Conservation (phyloP, 2,113 vertebrate species). For the Helogale parvula region DNA sequence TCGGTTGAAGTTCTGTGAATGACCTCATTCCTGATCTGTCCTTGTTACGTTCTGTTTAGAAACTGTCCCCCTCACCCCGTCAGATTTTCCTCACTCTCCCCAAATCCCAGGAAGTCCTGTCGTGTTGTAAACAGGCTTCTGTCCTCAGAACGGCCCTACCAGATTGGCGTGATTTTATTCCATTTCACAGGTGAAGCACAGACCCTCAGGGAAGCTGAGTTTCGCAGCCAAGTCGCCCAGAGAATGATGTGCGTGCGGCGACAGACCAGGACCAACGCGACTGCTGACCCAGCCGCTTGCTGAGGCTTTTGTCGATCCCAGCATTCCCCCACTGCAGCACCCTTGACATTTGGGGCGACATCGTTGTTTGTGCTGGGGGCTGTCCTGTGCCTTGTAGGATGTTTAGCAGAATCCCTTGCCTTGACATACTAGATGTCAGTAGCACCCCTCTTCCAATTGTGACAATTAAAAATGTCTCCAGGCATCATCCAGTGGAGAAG, state of each 20-base stretch:
- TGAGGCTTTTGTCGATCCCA: not conserved
- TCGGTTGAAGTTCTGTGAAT: not conserved
- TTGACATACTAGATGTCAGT: not conserved
- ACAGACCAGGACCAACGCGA: not conserved
- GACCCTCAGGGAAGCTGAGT: not conserved
- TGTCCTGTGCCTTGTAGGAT: not conserved
- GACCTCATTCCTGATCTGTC: not conserved
- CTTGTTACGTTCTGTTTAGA: not conserved
- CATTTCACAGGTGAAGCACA: not conserved
- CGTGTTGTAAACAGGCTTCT: not conserved
- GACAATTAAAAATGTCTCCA: not conserved
- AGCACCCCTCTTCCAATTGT: not conserved
- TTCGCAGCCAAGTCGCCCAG: not conserved
- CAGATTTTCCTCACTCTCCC: not conserved
- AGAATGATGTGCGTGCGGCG: not conserved
- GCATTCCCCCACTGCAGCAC: not conserved
- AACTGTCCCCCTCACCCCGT: not conserved
- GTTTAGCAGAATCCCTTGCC: not conserved
- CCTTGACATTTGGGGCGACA: not conserved
- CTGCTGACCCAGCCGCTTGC: too few relatives aligned
- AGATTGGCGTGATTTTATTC: too few relatives aligned
- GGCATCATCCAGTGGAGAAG: not conserved
- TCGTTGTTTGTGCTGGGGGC: not conserved
- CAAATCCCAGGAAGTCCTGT: not conserved
- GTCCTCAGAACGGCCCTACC: not conserved